These are phyloP conservation scores for Hyles vespertilio DNA, from an alignment of 1,140 invertebrate genomes.

Conservation along the genomic window DNA sequence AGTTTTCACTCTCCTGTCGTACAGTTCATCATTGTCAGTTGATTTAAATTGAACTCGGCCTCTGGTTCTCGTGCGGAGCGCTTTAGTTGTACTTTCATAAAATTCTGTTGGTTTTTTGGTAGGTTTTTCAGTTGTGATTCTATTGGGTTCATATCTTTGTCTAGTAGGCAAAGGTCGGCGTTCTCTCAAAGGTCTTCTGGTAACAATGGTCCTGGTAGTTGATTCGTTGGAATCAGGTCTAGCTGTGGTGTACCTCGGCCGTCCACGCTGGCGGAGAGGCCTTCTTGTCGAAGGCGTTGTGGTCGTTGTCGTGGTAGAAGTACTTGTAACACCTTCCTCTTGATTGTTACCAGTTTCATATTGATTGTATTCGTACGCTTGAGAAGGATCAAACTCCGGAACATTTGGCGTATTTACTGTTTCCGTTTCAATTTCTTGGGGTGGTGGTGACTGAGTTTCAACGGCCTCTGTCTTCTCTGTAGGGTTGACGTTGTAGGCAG, in stretches of 20 bases:
- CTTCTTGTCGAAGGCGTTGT: conserved; percentile 58
- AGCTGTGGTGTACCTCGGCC: conserved; percentile 59
- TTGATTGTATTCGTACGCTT: conserved; percentile 40
- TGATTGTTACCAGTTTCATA: conserved; percentile 38
- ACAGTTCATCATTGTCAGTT: conserved; percentile 49
- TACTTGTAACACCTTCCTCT: conserved; percentile 36
- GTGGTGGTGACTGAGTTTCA: conserved; percentile 24
- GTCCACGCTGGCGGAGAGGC: conserved; percentile 55
- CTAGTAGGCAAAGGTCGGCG: conserved; percentile 59
- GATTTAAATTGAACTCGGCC: conserved; percentile 64
- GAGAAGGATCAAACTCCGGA: conserved; percentile 25
- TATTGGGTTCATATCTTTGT: conserved; percentile 61
- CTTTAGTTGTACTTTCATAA: conserved; percentile 53
- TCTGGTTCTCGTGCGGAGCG: conserved; percentile 49
- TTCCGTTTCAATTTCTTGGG: conserved; percentile 32
- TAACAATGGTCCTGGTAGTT: conserved; percentile 48
- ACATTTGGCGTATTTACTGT: conserved; percentile 25
- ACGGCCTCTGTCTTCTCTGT: conserved; percentile 23
- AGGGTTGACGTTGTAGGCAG: conserved; percentile 8
- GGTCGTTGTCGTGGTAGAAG: conserved; percentile 45
- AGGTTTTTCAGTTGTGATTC: conserved; percentile 70
- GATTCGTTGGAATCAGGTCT: conserved; percentile 57
- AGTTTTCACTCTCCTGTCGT: conserved; percentile 53
- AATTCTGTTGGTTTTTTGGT: conserved; percentile 54
- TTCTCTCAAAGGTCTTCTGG: conserved; percentile 67